Percentiles rank a stretch among this genome's conserved stretches.
Evolutionary conservation across 2,113 vertebrate genomes (phyloP).

Genomic region (Lepisosteus oculatus): DNA sequence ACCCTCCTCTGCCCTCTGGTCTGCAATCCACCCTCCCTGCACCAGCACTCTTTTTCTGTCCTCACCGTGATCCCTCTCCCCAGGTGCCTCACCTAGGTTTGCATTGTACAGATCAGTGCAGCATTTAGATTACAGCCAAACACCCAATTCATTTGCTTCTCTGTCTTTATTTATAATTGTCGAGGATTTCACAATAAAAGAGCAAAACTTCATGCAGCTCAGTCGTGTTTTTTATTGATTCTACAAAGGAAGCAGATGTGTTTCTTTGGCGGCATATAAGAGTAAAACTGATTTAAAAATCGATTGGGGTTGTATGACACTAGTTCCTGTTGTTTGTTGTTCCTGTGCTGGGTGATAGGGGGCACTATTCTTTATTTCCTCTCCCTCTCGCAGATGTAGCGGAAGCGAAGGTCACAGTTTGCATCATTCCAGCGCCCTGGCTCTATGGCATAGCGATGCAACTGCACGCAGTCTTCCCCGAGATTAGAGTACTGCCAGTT

Average conservation of each 20-base stretch:
- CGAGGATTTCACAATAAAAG: too few species aligned
- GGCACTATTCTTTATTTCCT: not conserved
- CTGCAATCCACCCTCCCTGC: not conserved
- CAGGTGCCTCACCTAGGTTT: not conserved
- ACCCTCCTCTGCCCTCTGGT: not conserved
- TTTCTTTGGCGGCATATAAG: too few species aligned
- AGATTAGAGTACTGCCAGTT: conserved; percentile 43
- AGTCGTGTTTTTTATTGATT: too few species aligned
- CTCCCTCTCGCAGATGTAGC: conserved; percentile 48
- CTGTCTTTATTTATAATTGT: too few species aligned
- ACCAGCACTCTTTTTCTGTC: not conserved
- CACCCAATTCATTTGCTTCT: too few species aligned
- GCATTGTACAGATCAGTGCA: not conserved
- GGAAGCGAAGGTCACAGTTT: conserved; percentile 26
- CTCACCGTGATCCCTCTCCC: too few species aligned
- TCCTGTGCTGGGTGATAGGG: not conserved
- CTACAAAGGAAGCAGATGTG: too few species aligned
- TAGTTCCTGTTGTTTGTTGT: too few species aligned
- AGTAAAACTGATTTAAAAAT: too few species aligned
- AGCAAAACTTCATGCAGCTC: too few species aligned
- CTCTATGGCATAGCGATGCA: conserved; percentile 18
- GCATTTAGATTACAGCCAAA: not conserved
- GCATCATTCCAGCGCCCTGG: conserved; percentile 51
- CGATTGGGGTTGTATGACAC: too few species aligned
- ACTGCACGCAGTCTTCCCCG: conserved; percentile 60